Evolutionary conservation across 1,140 invertebrate species (phyloP).

Genomic region (Apocrypta bakeri): DNA sequence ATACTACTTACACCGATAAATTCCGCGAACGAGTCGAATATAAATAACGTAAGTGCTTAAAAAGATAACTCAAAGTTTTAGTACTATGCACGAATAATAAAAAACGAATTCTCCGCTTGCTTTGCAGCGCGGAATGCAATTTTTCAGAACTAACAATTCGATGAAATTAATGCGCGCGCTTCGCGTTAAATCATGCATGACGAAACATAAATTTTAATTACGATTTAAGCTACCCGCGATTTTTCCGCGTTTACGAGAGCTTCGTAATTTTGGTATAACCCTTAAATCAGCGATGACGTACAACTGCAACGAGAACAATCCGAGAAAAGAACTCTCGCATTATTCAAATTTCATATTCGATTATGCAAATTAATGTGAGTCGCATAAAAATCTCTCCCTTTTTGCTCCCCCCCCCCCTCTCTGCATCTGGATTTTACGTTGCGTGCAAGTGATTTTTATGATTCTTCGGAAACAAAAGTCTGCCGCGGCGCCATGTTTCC

Average conservation of each 20-base stretch:
- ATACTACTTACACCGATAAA: no score
- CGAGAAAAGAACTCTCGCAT: constrained; percentile 59
- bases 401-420: no score
- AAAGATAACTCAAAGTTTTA: no score
- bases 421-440: constrained; percentile 60
- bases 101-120: no score
- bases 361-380: constrained; percentile 73
- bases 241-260: background rate
- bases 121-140: no score
- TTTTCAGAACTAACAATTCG: no score
- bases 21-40: no score
- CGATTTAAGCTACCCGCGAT: background rate
- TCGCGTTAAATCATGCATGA: no score
- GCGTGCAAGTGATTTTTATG: constrained; percentile 69
- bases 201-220: constrained; percentile 37
- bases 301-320: constrained; percentile 55
- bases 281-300: constrained; percentile 60
- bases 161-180: no score
- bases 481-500: constrained; percentile 65
- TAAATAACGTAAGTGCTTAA: no score
- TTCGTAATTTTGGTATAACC: constrained; percentile 36
- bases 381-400: constrained; percentile 68
- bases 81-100: no score
- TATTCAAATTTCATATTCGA: constrained; percentile 74
- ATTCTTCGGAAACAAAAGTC: constrained; percentile 72